These are phyloP conservation scores for Sebastolobus altivelis DNA, from an alignment of 2,797 vertebrate genomes.

Conservation along the genomic window DNA sequence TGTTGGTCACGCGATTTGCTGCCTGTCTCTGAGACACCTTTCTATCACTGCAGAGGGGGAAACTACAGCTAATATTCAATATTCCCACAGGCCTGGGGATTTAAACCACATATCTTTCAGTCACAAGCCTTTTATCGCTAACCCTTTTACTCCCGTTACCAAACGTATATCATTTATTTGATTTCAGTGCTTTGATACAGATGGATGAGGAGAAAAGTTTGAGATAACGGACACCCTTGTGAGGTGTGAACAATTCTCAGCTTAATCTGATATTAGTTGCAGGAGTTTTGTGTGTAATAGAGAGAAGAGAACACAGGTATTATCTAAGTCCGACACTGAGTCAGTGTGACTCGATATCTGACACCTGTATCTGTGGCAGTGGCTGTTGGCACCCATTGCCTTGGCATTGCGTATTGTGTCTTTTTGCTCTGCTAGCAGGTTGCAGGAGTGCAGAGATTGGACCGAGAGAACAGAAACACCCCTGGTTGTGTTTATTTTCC, in stretches of 20 bases:
- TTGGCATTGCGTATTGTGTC: background rate
- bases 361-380: constrained; percentile 6
- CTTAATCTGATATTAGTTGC: background rate
- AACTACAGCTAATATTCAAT: background rate
- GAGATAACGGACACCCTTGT: background rate
- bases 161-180: background rate
- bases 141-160: background rate
- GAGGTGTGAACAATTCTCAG: background rate
- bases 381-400: background rate
- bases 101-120: background rate
- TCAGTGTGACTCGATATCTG: constrained; percentile 24
- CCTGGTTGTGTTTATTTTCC: background rate
- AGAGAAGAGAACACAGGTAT: background rate
- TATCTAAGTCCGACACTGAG: background rate
- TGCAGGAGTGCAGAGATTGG: background rate
- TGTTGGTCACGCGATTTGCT: background rate
- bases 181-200: background rate
- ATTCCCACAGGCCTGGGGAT: background rate
- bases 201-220: background rate
- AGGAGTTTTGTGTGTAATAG: background rate
- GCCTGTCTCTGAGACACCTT: background rate
- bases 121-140: background rate
- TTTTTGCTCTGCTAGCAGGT: background rate
- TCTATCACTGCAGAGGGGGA: background rate
- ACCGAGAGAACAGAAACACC: background rate